phyloP scores from a whole-genome alignment of 64 coral and sea anemone genomes.

The Montipora capricornis region DNA sequence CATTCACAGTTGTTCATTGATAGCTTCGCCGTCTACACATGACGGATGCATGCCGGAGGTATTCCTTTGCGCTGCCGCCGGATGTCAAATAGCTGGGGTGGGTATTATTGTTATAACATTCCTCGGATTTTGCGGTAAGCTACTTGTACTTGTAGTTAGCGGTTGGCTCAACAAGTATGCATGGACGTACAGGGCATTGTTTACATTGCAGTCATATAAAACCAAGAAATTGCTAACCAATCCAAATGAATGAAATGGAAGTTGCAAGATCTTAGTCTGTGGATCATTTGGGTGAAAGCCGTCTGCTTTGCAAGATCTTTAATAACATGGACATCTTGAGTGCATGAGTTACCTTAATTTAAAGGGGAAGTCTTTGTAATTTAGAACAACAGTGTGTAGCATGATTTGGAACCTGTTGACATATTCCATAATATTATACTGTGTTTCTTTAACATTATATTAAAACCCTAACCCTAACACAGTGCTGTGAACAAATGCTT shows the following conservation, averaged over 20 bases:
- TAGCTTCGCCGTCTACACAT: neutral
- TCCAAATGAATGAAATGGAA: no score
- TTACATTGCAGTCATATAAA: constrained; percentile 5
- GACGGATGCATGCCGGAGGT: neutral
- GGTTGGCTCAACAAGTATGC: neutral
- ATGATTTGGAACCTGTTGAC: no score
- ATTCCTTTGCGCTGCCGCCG: neutral
- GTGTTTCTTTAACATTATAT: no score
- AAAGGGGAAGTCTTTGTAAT: no score
- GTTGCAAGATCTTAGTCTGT: no score
- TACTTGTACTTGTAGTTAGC: neutral
- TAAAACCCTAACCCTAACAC: no score
- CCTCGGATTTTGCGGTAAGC: neutral
- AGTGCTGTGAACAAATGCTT: no score
- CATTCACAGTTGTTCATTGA: neutral
- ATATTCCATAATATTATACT: no score
- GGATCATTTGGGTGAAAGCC: no score
- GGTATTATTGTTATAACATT: neutral
- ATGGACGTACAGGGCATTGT: constrained; percentile 4
- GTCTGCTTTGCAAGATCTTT: neutral
- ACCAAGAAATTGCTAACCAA: neutral
- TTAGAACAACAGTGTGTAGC: no score
- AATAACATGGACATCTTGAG: neutral
- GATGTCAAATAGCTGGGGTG: neutral
- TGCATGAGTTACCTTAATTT: neutral